A percentile compares a stretch with the other conserved stretches of the same genome.
phyloP scores from a whole-genome alignment of 2,797 vertebrate genomes.

The Acanthis flammea region DNA sequence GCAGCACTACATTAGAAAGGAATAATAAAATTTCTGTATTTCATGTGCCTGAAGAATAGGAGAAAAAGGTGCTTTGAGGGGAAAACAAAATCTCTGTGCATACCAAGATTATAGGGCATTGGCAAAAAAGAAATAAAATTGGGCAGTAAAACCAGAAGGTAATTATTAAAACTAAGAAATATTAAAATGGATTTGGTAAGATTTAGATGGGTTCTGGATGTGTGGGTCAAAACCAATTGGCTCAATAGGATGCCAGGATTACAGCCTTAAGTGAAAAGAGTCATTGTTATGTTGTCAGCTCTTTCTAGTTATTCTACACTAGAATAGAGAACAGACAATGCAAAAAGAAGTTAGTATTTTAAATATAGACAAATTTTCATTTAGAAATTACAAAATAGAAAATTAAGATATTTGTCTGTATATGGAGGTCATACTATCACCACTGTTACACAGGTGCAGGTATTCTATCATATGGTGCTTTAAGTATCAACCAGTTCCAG shows the following conservation, averaged over 20 bases:
- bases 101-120: neutral
- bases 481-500: neutral
- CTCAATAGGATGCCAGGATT: neutral
- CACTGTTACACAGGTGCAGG: neutral
- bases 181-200: neutral
- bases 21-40: neutral
- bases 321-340: neutral
- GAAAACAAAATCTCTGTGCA: neutral
- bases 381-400: neutral
- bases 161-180: neutral
- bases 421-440: fast-evolving
- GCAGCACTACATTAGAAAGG: neutral
- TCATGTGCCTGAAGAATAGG: neutral
- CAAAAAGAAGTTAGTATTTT: neutral
- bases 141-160: neutral
- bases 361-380: neutral
- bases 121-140: neutral
- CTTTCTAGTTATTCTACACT: neutral
- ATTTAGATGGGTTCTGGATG: neutral
- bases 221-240: neutral
- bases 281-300: neutral
- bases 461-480: neutral
- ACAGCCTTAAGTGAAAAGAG: neutral
- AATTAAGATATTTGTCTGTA: neutral
- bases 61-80: neutral